phyloP scores from a whole-genome alignment of 2,888 invertebrate genomes.

The Cheilosia soror region DNA sequence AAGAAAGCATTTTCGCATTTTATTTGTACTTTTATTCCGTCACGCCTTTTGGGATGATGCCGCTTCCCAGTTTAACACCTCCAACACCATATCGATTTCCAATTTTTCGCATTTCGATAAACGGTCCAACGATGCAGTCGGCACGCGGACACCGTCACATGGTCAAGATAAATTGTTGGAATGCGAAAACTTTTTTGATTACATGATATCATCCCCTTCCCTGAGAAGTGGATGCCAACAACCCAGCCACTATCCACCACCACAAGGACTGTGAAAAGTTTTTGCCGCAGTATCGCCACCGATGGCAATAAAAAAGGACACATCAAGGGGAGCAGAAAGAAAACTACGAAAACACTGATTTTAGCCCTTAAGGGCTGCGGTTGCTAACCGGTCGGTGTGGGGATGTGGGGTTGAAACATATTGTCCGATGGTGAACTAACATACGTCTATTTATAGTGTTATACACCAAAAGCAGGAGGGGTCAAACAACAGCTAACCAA shows the following conservation, averaged over 20 bases:
- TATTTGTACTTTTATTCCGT: slow-evolving; percentile 43
- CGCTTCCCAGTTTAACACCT: neutral
- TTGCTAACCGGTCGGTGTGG: slow-evolving; percentile 19
- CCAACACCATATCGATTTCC: slow-evolving; percentile 51
- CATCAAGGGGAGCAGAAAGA: slow-evolving; percentile 25
- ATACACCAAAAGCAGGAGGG: slow-evolving; percentile 53
- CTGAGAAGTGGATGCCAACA: neutral
- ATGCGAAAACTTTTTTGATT: slow-evolving; percentile 75
- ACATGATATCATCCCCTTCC: slow-evolving; percentile 54
- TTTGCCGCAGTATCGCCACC: slow-evolving; percentile 71
- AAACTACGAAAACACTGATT: slow-evolving; percentile 60
- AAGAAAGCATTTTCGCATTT: slow-evolving; percentile 36
- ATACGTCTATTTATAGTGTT: slow-evolving; percentile 68
- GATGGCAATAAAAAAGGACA: slow-evolving; percentile 67
- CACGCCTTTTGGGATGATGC: slow-evolving; percentile 26
- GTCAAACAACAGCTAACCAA: slow-evolving; percentile 31
- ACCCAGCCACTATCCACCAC: slow-evolving; percentile 14
- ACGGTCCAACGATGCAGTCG: slow-evolving; percentile 44
- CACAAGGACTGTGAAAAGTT: slow-evolving; percentile 60
- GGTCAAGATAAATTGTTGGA: slow-evolving; percentile 72
- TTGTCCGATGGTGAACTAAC: slow-evolving; percentile 62
- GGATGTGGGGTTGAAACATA: slow-evolving; percentile 46
- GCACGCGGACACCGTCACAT: slow-evolving; percentile 56
- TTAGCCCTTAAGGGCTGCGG: slow-evolving; percentile 42
- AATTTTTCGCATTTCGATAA: slow-evolving; percentile 43